Evolutionary conservation across 2,113 vertebrate species (phyloP).

Genomic region (Sapajus apella): DNA sequence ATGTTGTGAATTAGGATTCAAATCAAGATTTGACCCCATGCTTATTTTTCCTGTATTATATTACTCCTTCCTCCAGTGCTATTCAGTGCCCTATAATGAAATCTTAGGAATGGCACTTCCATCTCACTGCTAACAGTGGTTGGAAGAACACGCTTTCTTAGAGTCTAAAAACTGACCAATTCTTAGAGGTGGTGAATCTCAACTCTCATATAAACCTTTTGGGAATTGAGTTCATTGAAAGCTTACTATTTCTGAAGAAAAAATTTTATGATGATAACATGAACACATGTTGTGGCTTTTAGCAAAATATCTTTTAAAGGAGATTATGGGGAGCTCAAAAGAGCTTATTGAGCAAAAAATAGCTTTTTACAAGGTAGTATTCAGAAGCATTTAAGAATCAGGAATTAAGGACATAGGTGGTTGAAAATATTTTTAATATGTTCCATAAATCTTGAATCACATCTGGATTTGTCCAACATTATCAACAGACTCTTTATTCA

Average conservation of each 20-base stretch:
- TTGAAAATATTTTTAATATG: slow-evolving; percentile 34
- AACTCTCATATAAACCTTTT: slow-evolving; percentile 35
- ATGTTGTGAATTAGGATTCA: background rate
- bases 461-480: slow-evolving; percentile 37
- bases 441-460: slow-evolving; percentile 28
- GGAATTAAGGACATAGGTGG: slow-evolving; percentile 16
- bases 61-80: background rate
- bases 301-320: slow-evolving; percentile 22
- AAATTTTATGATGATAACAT: background rate
- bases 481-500: background rate
- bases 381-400: slow-evolving; percentile 29
- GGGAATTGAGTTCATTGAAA: slow-evolving; percentile 53
- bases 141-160: background rate
- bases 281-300: background rate
- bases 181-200: slow-evolving; percentile 27
- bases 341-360: background rate
- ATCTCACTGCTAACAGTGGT: background rate
- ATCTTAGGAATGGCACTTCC: slow-evolving; percentile 18
- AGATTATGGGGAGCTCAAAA: slow-evolving; percentile 16
- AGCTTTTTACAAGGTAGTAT: slow-evolving; percentile 41
- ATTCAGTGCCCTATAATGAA: background rate
- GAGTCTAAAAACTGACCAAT: background rate
- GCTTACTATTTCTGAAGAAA: background rate
- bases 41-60: background rate
- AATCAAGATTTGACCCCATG: background rate